Conservation (phyloP, 2,797 vertebrate species). For the Gallinago stenura region DNA sequence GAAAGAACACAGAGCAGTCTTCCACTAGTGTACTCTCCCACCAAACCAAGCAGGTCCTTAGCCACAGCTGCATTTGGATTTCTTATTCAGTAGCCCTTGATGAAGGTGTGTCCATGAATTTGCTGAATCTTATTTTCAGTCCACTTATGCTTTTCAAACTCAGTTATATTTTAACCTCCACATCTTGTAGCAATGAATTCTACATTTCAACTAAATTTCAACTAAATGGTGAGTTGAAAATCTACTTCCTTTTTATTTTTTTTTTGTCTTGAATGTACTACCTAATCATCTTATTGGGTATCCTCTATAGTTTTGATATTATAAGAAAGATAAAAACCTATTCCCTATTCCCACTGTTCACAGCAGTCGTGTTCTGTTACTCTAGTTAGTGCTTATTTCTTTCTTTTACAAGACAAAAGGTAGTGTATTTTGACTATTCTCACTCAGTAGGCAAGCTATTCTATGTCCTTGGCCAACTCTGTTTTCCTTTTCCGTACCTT, state of each 20-base stretch:
- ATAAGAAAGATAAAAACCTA: not conserved
- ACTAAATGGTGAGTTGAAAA: not conserved
- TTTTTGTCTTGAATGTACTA: not conserved
- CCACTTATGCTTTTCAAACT: not conserved
- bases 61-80: not conserved
- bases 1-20: not conserved
- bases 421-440: not conserved
- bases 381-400: not conserved
- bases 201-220: not conserved
- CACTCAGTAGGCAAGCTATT: not conserved
- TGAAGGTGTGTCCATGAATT: not conserved
- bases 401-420: not conserved
- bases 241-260: too few relatives aligned
- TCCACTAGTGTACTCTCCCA: not conserved
- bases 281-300: not conserved
- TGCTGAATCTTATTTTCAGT: not conserved
- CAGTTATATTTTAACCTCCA: not conserved
- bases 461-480: not conserved
- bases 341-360: not conserved
- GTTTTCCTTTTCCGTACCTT: not conserved
- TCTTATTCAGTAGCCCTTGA: not conserved
- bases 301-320: not conserved
- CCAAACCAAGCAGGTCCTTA: not conserved
- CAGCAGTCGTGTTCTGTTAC: not conserved
- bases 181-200: not conserved